Evolutionary conservation across 2,113 vertebrate species (phyloP), one percentile per base, ranked within the genome.

Genomic region (Steatornis caripensis): DNA sequence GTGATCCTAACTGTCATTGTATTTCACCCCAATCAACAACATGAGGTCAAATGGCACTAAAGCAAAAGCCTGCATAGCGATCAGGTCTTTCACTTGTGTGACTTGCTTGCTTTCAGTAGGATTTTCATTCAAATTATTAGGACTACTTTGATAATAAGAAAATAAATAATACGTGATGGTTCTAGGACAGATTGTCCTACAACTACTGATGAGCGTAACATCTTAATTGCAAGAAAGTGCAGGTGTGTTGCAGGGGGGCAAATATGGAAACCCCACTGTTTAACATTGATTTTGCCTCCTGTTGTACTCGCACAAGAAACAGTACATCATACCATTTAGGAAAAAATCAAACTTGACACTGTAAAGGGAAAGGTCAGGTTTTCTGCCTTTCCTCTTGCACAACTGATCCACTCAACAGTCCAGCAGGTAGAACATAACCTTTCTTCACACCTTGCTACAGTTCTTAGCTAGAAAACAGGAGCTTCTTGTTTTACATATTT

Each of bases 171-270:
- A 6, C 5, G 1, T 7, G 5, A 10, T 16, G 8, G 1, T 64
- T 6, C 39, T 68, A 18, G 51, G n/a, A 58, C 19, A 61, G 17
- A n/a, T 54, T n/a, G 90, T 29, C 19, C 17, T 41, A 60, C 43
- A 62, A 32, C 6, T 60, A 34, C 12, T 21, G 21, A 86, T 15
- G 4, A 74, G 24, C 17, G 21, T 49, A 70, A 49, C 43, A 34
- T 15, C 32, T 75, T 49, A 29, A 61, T 5, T 36, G 32, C 19
- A 60, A 80, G 29, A n/a, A 77, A 49, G 12, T 3, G 3, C 5
- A 5, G 6, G 2, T 19, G 12, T 27, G 19, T 34, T 46, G 12
- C 4, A 24, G 5, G 5, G 32, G 2, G 6, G 34, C 7, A 54
- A 83, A 79, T 16, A 39, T 3, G 29, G 39, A 87, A 79, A 49